These are phyloP conservation scores for Eupeodes corollae DNA, from an alignment of 1,140 invertebrate genomes.

Conservation along the genomic window DNA sequence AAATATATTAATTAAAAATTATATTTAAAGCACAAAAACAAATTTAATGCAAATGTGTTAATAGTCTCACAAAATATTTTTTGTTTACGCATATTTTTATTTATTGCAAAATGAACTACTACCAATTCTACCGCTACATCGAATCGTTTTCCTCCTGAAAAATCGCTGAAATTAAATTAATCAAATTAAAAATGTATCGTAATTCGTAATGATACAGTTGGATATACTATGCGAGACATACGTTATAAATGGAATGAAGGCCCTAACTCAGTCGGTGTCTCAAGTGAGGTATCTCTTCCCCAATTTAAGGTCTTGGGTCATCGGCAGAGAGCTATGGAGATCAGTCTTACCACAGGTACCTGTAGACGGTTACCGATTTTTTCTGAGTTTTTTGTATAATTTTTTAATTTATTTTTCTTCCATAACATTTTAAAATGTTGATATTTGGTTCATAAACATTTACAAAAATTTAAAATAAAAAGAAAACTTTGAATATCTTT, in stretches of 20 bases:
- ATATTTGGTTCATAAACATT: neutral
- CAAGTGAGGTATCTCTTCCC: conserved; percentile 83
- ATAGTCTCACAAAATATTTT: conserved; percentile 34
- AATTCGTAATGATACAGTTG: conserved; percentile 51
- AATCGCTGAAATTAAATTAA: conserved; percentile 12
- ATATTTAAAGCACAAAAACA: conserved; percentile 1
- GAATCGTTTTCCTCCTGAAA: conserved; percentile 5
- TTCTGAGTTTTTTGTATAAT: conserved; percentile 13
- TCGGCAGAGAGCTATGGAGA: conserved; percentile 79
- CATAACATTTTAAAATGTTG: too few relatives aligned
- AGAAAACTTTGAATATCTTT: neutral
- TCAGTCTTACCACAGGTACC: conserved; percentile 84
- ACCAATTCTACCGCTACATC: conserved; percentile 15
- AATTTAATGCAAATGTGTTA: conserved; percentile 15
- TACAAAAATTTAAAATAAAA: neutral
- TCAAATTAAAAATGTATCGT: conserved; percentile 7
- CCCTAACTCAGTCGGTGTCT: conserved; percentile 81
- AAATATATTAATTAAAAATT: conserved; percentile 3
- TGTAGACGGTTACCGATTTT: conserved; percentile 42
- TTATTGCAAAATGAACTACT: conserved; percentile 4
- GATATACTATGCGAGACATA: conserved; percentile 95
- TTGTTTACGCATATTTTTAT: conserved; percentile 21
- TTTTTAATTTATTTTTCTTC: neutral
- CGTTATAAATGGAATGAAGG: conserved; percentile 91
- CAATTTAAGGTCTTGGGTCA: conserved; percentile 89